Evolutionary conservation across 2,113 vertebrate genomes (phyloP).

Genomic region (Leuciscus idus): DNA sequence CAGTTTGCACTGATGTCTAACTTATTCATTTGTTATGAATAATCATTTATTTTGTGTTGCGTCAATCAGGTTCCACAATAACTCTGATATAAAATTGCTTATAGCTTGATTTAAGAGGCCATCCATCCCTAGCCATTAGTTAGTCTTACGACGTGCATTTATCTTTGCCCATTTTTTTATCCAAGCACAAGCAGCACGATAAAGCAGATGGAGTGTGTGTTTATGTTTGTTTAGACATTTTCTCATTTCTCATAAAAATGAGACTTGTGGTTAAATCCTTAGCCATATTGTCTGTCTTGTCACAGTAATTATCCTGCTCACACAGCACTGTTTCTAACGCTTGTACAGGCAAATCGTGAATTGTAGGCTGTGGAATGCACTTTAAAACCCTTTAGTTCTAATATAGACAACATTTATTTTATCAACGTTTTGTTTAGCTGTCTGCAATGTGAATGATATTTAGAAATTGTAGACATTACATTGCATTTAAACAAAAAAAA

Average conservation of each 20-base stretch:
- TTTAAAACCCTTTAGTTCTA: neutral
- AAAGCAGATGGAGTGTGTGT: conserved; percentile 4
- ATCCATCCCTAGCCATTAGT: neutral
- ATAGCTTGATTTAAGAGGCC: neutral
- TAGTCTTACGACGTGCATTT: neutral
- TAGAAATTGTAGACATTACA: neutral
- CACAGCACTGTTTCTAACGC: neutral
- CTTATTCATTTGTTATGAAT: neutral
- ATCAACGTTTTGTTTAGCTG: neutral
- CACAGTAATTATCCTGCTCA: conserved; percentile 23
- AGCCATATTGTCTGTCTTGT: conserved; percentile 7
- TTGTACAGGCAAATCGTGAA: neutral
- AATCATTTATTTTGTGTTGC: neutral
- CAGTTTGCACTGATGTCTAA: neutral
- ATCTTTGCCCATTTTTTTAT: neutral
- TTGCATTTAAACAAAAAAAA: neutral
- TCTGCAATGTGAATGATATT: neutral
- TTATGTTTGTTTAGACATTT: conserved; percentile 12
- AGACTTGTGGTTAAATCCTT: neutral
- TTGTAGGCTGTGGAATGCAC: neutral
- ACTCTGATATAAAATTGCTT: no score
- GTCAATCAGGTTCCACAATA: neutral
- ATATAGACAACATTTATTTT: neutral
- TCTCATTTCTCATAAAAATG: conserved; percentile 8
- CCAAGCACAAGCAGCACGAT: neutral